Percentiles rank a stretch among this genome's conserved stretches.
phyloP scores from a whole-genome alignment of 2,888 invertebrate genomes.

The Lasioglossum morio region DNA sequence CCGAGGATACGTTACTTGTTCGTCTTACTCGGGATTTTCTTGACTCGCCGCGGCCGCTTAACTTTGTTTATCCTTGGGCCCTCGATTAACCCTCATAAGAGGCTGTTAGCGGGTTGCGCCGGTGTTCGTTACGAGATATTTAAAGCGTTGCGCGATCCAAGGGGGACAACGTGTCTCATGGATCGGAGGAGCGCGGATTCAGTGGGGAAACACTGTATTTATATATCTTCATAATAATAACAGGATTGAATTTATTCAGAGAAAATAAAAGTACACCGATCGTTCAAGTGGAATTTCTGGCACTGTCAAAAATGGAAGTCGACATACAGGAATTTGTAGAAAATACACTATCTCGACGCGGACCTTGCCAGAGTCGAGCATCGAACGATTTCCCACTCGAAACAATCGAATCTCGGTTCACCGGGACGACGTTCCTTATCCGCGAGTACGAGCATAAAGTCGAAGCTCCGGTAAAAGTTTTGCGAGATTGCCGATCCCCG shows the following conservation, averaged over 20 bases:
- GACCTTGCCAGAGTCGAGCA: not conserved
- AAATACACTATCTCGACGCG: not conserved
- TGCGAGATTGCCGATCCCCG: not conserved
- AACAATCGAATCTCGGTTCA: not conserved
- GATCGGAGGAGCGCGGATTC: not conserved
- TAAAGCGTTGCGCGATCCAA: not conserved
- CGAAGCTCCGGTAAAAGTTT: slow-evolving; percentile 4
- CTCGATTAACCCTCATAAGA: slow-evolving; percentile 11
- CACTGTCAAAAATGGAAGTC: not conserved
- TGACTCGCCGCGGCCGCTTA: not conserved
- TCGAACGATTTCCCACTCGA: not conserved
- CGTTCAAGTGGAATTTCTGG: not conserved
- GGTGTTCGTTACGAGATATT: slow-evolving; percentile 12
- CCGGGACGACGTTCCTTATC: not conserved
- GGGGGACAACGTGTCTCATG: not conserved
- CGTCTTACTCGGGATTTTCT: not conserved
- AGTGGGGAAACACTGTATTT: not conserved
- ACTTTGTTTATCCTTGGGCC: slow-evolving; percentile 13
- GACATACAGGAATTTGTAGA: not conserved
- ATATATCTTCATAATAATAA: not conserved
- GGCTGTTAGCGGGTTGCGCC: slow-evolving; percentile 8
- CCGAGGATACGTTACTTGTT: slow-evolving; percentile 3
- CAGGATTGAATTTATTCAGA: not conserved
- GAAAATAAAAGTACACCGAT: not conserved
- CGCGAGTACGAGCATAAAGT: not conserved